These are phyloP conservation scores for Caenorhabditis doughertyi DNA, from an alignment of 2,888 invertebrate genomes.

Conservation along the genomic window DNA sequence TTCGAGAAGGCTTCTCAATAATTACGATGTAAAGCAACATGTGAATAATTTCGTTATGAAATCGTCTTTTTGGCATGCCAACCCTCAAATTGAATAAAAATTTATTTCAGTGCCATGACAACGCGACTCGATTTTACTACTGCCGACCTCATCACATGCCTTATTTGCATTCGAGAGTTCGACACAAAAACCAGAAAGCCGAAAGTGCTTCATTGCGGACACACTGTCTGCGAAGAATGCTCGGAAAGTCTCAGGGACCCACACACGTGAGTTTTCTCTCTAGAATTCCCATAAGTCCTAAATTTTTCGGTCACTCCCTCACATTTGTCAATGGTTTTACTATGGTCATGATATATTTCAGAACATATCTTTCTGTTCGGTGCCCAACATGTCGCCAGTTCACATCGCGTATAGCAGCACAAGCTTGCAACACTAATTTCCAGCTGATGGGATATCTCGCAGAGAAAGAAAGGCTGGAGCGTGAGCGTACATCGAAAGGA, in stretches of 20 bases:
- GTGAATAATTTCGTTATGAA: too few species aligned
- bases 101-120: slow-evolving; percentile 22
- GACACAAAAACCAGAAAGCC: slow-evolving; percentile 32
- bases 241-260: not conserved
- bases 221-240: slow-evolving; percentile 45
- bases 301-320: too few species aligned
- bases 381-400: slow-evolving; percentile 46
- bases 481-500: slow-evolving; percentile 1
- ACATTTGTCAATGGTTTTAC: too few species aligned
- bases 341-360: too few species aligned
- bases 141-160: slow-evolving; percentile 39
- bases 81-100: too few species aligned
- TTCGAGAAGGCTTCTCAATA: too few species aligned
- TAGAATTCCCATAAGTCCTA: not conserved
- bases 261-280: not conserved
- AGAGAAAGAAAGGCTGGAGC: slow-evolving; percentile 35
- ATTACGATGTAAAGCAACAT: too few species aligned
- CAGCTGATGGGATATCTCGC: slow-evolving; percentile 45
- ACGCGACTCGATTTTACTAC: slow-evolving; percentile 27
- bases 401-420: not conserved
- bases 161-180: slow-evolving; percentile 41
- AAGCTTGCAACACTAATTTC: slow-evolving; percentile 34
- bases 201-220: slow-evolving; percentile 40
- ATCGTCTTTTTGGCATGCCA: too few species aligned
- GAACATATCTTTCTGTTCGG: slow-evolving; percentile 12